A percentile compares a stretch with the other conserved stretches of the same genome.
These are phyloP conservation scores for Calephelis perditalis DNA, from an alignment of 2,888 invertebrate genomes.

Conservation along the genomic window DNA sequence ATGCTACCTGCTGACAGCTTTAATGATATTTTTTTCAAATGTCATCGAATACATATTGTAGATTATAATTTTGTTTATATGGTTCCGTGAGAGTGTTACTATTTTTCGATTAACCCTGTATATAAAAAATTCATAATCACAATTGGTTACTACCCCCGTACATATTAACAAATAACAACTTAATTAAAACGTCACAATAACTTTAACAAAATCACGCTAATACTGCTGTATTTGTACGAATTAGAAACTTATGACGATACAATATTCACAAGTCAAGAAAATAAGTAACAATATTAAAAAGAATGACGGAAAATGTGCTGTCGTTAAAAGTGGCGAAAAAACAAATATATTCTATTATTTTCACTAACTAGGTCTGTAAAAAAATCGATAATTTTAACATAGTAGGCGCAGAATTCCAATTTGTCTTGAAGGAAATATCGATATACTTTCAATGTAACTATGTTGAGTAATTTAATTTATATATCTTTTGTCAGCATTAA, in stretches of 20 bases:
- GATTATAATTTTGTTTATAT: no score
- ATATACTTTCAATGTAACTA: no score
- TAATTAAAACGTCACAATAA: slow-evolving; percentile 72
- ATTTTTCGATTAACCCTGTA: background rate
- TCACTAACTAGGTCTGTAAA: no score
- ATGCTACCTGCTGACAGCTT: no score
- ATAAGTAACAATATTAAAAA: slow-evolving; percentile 28
- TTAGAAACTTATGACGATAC: slow-evolving; percentile 63
- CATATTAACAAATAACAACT: slow-evolving; percentile 74
- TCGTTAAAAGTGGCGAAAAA: slow-evolving; percentile 9
- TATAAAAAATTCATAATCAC: slow-evolving; percentile 19
- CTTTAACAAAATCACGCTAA: slow-evolving; percentile 78
- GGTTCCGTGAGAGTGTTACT: no score
- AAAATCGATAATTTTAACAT: no score
- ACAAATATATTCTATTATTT: background rate
- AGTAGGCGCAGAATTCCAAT: no score
- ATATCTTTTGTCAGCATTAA: no score
- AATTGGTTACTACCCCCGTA: slow-evolving; percentile 36
- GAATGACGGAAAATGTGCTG: slow-evolving; percentile 17
- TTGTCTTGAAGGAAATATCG: no score
- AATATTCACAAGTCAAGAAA: slow-evolving; percentile 58
- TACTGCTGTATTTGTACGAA: slow-evolving; percentile 78
- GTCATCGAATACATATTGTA: no score
- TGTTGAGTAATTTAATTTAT: no score
- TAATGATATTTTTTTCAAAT: no score